Percentiles rank a stretch among this genome's conserved stretches.
Evolutionary conservation across 2,797 vertebrate genomes (phyloP).

Genomic region (Urocyon cinereoargenteus): DNA sequence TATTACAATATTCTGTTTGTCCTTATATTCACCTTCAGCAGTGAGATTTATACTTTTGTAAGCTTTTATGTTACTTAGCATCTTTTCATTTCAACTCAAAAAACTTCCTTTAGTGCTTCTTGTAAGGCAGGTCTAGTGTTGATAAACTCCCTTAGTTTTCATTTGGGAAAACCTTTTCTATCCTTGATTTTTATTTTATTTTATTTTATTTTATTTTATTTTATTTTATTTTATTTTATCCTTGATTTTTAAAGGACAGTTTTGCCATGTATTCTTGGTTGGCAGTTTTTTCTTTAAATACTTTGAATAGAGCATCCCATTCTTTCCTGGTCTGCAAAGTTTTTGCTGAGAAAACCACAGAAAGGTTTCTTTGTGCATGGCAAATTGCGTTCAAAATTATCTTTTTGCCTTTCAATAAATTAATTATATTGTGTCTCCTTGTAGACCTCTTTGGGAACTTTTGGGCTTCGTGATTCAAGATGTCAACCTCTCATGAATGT

Average conservation of each 20-base stretch:
- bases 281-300: neutral
- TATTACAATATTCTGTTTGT: neutral
- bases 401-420: neutral
- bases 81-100: conserved; percentile 8
- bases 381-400: neutral
- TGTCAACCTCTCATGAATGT: neutral
- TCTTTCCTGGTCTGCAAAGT: neutral
- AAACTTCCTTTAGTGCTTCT: neutral
- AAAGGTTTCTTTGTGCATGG: neutral
- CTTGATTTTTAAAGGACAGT: neutral
- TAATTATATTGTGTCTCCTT: neutral
- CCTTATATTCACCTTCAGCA: neutral
- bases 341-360: neutral
- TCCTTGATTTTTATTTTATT: neutral
- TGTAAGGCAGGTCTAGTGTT: neutral
- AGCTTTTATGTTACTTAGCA: neutral
- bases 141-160: neutral
- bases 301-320: too few relatives aligned
- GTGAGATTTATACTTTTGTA: neutral
- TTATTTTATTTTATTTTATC: neutral
- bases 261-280: conserved; percentile 1
- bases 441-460: neutral
- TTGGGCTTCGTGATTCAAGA: neutral
- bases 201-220: too few relatives aligned
- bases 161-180: neutral